Evolutionary conservation across 1,140 invertebrate genomes (phyloP), one percentile per base, ranked within the genome.

Genomic region (Meteorus sp.): DNA sequence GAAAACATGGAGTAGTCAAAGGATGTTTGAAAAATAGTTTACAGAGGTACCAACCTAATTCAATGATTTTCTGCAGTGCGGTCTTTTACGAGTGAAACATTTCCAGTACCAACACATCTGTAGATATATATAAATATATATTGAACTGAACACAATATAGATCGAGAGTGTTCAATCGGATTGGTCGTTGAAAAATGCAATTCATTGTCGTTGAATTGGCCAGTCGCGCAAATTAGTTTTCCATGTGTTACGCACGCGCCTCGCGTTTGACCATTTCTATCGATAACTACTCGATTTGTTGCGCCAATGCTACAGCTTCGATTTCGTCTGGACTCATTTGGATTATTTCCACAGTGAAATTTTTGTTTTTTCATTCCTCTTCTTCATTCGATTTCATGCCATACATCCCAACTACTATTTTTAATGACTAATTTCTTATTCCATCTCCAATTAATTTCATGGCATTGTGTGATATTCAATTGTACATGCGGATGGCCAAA

Each of bases 21-120:
- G 35, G n/a, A 27, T 11, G 15, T 39, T 11, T 8, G 35, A 11
- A n/a, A 39, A 13, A n/a, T 11, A 5, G 35, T 39, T 13, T 39
- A 39, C n/a, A n/a, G n/a, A n/a, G n/a, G n/a, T n/a, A n/a, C n/a
- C 43, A 23, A 23, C 19, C 20, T 45, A 35, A 52, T 37, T 33
- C 31, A 52, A 52, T 52, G 50, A 52, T 52, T 52, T 22, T 37
- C 50, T 52, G 50, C 50, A 52, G 1, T 52, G 50, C 50, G 19
- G 50, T 35, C 29, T 15, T 31, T 3, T 37, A 15, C 31, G 29
- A 31, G 27, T 37, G 13, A 27, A 50, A 25, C 8, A 3, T 35
- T 3, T 8, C 2, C 11, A 43, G 19, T 22, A 3, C 41, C n/a
- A n/a, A n/a, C n/a, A n/a, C n/a, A n/a, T n/a, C n/a, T n/a, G n/a